Evolutionary conservation across 2,113 vertebrate genomes (phyloP).

Genomic region (Epinephelus fuscoguttatus): DNA sequence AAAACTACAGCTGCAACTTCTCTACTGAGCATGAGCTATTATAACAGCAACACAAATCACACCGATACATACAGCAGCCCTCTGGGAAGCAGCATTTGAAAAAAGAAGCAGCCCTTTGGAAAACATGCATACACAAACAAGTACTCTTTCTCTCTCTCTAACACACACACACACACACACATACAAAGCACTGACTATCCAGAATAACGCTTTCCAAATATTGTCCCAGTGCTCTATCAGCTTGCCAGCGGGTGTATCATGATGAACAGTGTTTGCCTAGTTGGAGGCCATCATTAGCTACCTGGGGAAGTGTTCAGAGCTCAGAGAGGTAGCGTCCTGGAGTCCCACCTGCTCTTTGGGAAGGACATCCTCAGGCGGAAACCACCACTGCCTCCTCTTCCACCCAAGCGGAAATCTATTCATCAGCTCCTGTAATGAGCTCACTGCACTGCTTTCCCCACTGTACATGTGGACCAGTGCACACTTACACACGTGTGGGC

Average conservation of each 20-base stretch:
- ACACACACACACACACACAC: slow-evolving; percentile 4
- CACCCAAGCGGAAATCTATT: slow-evolving; percentile 73
- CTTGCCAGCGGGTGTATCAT: slow-evolving; percentile 60
- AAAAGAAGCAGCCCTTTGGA: slow-evolving; percentile 8
- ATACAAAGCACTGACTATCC: slow-evolving; percentile 32
- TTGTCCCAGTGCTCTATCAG: slow-evolving; percentile 63
- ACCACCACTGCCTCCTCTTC: slow-evolving; percentile 37
- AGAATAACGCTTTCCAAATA: slow-evolving; percentile 70
- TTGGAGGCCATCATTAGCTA: slow-evolving; percentile 65
- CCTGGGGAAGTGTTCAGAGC: slow-evolving; percentile 62
- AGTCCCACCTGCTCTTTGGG: slow-evolving; percentile 68
- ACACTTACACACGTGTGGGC: neutral
- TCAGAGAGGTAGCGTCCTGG: slow-evolving; percentile 47
- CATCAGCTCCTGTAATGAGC: slow-evolving; percentile 79
- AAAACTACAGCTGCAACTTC: neutral
- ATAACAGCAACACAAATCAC: slow-evolving; percentile 32
- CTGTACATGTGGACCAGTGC: slow-evolving; percentile 18
- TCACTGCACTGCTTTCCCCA: slow-evolving; percentile 18
- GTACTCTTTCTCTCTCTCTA: neutral
- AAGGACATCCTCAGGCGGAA: slow-evolving; percentile 66
- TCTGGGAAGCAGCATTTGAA: neutral
- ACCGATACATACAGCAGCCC: slow-evolving; percentile 10
- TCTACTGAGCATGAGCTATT: neutral
- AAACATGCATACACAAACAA: slow-evolving; percentile 13
- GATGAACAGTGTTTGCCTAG: slow-evolving; percentile 74